Conservation (phyloP, 2,797 vertebrate genomes). For the Lagocephalus sceleratus region DNA sequence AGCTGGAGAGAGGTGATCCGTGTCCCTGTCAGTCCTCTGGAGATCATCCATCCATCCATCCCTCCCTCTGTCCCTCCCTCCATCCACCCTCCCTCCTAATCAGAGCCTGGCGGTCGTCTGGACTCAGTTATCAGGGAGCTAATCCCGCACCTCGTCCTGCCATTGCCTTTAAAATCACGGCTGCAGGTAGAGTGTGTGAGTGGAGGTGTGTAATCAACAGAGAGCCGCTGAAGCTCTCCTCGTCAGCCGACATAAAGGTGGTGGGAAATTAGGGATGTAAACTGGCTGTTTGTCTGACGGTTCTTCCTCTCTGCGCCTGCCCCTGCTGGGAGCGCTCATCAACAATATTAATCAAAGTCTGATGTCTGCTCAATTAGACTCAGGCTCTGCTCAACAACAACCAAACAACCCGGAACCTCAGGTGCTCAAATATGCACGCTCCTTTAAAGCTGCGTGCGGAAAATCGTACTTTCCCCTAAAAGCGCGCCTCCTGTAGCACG, state of each 20-base stretch:
- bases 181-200: no score
- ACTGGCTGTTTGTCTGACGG: slow-evolving; percentile 67
- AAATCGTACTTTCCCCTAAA: not conserved
- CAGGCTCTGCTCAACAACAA: slow-evolving; percentile 50
- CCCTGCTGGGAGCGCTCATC: slow-evolving; percentile 71
- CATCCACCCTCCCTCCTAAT: no score
- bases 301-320: slow-evolving; percentile 62
- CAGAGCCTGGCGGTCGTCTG: no score
- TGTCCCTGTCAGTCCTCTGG: no score
- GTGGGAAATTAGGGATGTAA: slow-evolving; percentile 63
- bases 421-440: slow-evolving; percentile 39
- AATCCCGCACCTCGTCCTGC: no score
- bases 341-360: slow-evolving; percentile 78
- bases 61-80: no score
- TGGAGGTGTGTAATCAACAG: slow-evolving; percentile 55
- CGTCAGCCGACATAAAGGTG: slow-evolving; percentile 37
- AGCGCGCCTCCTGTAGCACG: not conserved
- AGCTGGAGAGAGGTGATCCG: no score
- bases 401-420: slow-evolving; percentile 47
- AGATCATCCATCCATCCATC: no score
- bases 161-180: no score
- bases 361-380: slow-evolving; percentile 68
- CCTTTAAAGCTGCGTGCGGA: slow-evolving; percentile 13
- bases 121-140: no score
- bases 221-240: slow-evolving; percentile 49